Evolutionary conservation across 2,888 invertebrate genomes (phyloP), one percentile per base, ranked within the genome.

Genomic region (Xylota sylvarum): DNA sequence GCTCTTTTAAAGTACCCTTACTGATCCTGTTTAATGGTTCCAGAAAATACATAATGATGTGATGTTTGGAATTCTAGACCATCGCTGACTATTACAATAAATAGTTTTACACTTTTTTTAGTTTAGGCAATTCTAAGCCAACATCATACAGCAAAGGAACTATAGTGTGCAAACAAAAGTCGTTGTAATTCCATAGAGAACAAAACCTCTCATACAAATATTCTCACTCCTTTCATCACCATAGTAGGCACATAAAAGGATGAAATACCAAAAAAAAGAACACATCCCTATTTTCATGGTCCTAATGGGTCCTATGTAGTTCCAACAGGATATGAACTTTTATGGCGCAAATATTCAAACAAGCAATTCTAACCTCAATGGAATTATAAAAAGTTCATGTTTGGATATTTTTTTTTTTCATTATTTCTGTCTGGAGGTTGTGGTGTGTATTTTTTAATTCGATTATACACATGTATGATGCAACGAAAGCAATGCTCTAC

Each of bases 341-440:
- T 23, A 52, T 52, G 27, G 27, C n/a, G 52, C 7, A 52, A 52
- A 52, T 27, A 52, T 27, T 52, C 23, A 52, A 27, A 52, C 52
- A 27, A 52, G 23, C 23, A 52, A 52, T 27, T 52, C n/a, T 27
- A 52, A 27, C 52, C 52, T 52, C 52, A 52, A 52, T 52, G 27
- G 52, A 52, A 52, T 12, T 52, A 52, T 52, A 27, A 27, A 52
- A 52, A 27, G 4, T n/a, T 52, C 17, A 10, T 19, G 19, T 48
- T 19, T 23, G 10, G 43, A 14, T 4, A 43, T 19, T 27, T 27
- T 52, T 52, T 23, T 23, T 52, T 0, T 52, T 17, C n/a, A 7
- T 23, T 17, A 17, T 17, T 10, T 17, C 4, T 23, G 6, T 40
- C 40, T 60, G 23, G 19, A n/a, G 14, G 12, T 58, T 35, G 23